Conservation (phyloP, 2,113 vertebrate species). For the Podilymbus podiceps region DNA sequence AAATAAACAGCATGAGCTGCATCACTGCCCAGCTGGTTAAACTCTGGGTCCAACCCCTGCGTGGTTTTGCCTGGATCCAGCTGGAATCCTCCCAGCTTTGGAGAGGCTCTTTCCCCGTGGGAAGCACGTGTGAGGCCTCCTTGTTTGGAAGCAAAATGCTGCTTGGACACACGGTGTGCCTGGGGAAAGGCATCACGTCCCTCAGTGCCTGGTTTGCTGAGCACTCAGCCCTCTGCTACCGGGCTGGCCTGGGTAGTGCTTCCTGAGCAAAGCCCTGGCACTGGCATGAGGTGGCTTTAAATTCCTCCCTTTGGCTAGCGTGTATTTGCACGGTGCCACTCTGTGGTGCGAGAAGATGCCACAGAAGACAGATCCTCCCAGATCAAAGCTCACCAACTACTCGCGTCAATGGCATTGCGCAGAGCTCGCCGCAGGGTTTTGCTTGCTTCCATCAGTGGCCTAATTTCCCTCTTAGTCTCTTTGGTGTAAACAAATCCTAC, state of each 20-base stretch:
- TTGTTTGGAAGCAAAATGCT: not conserved
- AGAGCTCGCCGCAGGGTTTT: not conserved
- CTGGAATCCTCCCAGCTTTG: not conserved
- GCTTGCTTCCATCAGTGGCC: not conserved
- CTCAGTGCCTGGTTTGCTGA: not conserved
- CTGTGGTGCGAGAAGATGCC: fast-evolving
- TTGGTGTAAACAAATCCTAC: not conserved
- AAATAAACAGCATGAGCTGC: not conserved
- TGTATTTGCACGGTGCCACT: not conserved
- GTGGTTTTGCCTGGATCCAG: not conserved
- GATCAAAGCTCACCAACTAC: not conserved
- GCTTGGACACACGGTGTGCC: not conserved
- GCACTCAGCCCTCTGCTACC: not conserved
- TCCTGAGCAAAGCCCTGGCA: not conserved
- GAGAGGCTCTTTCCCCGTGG: not conserved
- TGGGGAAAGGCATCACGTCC: not conserved
- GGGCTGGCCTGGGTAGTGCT: fast-evolving
- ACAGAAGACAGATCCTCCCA: not conserved
- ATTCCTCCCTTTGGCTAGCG: not conserved
- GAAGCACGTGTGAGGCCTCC: not conserved
- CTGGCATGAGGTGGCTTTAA: not conserved
- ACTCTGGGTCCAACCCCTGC: fast-evolving
- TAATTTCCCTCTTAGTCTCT: not conserved
- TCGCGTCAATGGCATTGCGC: not conserved
- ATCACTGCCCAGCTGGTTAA: not conserved